phyloP scores from a whole-genome alignment of 2,888 invertebrate species.

The Eudasyphora cyanicolor region DNA sequence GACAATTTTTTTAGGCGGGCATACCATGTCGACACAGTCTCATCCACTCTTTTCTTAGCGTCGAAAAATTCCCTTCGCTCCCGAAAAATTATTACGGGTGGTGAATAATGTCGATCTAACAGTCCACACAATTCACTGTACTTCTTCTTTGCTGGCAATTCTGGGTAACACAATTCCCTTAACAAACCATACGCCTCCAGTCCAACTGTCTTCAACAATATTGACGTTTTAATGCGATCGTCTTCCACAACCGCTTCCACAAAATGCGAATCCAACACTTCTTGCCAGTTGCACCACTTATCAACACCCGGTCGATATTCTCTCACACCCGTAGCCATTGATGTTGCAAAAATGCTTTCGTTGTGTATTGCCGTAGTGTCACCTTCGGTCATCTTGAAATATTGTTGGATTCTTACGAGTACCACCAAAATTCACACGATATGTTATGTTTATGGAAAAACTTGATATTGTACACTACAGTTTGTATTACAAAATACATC shows the following conservation, averaged over 20 bases:
- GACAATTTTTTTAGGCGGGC: conserved; percentile 40
- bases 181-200: conserved; percentile 59
- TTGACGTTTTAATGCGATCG: conserved; percentile 51
- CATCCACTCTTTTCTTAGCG: conserved; percentile 36
- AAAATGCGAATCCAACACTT: conserved; percentile 52
- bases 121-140: conserved; percentile 39
- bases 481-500: too few relatives aligned
- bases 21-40: conserved; percentile 35
- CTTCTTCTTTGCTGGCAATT: conserved; percentile 42
- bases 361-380: too few relatives aligned
- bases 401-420: too few relatives aligned
- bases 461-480: too few relatives aligned
- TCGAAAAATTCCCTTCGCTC: conserved; percentile 42
- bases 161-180: conserved; percentile 55
- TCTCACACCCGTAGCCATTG: too few relatives aligned
- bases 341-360: too few relatives aligned
- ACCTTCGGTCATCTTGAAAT: too few relatives aligned
- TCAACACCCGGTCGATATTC: too few relatives aligned
- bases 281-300: too few relatives aligned
- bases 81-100: conserved; percentile 50
- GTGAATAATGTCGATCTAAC: conserved; percentile 49
- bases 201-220: conserved; percentile 55
- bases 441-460: too few relatives aligned
- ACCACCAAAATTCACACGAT: too few relatives aligned
- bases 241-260: conserved; percentile 49